Percentiles rank a stretch among this genome's conserved stretches.
Conservation (phyloP, 2,888 invertebrate genomes). For the Aleiodes testaceus region DNA sequence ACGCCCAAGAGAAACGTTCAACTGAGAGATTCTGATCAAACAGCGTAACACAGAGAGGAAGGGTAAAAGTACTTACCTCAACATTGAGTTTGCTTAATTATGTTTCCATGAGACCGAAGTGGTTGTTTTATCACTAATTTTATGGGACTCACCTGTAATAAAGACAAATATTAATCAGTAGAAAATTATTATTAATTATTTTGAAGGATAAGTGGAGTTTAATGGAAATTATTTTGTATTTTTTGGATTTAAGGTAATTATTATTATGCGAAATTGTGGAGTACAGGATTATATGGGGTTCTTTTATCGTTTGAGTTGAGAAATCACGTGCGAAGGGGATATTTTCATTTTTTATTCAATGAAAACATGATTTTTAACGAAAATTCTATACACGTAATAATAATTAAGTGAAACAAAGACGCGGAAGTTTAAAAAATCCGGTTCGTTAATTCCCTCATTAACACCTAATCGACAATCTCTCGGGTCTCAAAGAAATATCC, state of each 20-base stretch:
- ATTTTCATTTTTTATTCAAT: neutral
- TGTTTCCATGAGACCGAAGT: conserved; percentile 12
- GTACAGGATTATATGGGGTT: neutral
- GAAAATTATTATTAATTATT: neutral
- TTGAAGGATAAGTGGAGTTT: neutral
- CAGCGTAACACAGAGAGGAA: conserved; percentile 8
- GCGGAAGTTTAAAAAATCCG: neutral
- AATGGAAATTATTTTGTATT: too few species aligned
- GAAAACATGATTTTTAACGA: neutral
- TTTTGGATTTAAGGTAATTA: neutral
- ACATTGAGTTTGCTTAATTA: conserved; percentile 38
- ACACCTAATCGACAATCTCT: conserved; percentile 47
- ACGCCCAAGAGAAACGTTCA: conserved; percentile 10
- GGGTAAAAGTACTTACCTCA: conserved; percentile 35
- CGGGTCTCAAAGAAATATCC: neutral
- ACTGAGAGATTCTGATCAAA: conserved; percentile 42
- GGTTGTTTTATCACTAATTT: conserved; percentile 21
- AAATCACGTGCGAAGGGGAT: too few species aligned
- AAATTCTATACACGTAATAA: neutral
- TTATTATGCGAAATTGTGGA: neutral
- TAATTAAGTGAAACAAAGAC: neutral
- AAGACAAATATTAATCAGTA: conserved; percentile 3
- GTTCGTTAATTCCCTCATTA: conserved; percentile 49
- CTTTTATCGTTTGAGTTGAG: neutral
- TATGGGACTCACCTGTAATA: conserved; percentile 17